Conservation (phyloP, 2,888 invertebrate genomes). For the Ophonus ardosiacus region DNA sequence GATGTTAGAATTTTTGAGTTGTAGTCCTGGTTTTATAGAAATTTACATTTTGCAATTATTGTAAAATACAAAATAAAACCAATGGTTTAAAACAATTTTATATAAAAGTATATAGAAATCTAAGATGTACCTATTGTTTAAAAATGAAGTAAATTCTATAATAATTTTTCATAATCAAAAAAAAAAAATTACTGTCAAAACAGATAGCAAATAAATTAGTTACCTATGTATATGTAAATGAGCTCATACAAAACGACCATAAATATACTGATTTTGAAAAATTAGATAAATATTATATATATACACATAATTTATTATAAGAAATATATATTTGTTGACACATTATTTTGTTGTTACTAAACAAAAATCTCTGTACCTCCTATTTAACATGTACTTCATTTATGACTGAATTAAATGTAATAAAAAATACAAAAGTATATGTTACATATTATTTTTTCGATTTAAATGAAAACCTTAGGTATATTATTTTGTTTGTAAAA, state of each 20-base stretch:
- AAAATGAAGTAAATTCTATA: background rate
- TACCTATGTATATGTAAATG: conserved; percentile 3
- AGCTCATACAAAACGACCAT: conserved; percentile 32
- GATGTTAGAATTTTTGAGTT: background rate
- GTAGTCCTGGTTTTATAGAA: background rate
- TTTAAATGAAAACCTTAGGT: conserved; percentile 3
- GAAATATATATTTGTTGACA: conserved; percentile 31
- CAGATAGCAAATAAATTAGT: conserved; percentile 24
- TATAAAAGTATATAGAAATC: background rate
- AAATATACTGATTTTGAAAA: conserved; percentile 23
- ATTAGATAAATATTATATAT: conserved; percentile 31
- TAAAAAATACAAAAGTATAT: conserved; percentile 4
- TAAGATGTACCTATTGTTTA: background rate
- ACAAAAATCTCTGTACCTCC: conserved; percentile 16
- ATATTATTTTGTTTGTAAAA: conserved; percentile 23
- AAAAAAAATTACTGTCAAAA: background rate
- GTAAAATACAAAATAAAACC: background rate
- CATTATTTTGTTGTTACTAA: conserved; percentile 26
- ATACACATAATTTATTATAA: conserved; percentile 8
- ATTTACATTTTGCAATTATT: background rate
- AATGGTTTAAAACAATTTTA: background rate
- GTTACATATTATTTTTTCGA: conserved; percentile 32
- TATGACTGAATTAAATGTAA: conserved; percentile 7
- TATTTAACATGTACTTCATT: background rate
- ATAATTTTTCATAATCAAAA: conserved; percentile 7